Evolutionary conservation across 2,888 invertebrate genomes (phyloP), one percentile per base, ranked within the genome.

Genomic region (Ormyrus nitidulus): DNA sequence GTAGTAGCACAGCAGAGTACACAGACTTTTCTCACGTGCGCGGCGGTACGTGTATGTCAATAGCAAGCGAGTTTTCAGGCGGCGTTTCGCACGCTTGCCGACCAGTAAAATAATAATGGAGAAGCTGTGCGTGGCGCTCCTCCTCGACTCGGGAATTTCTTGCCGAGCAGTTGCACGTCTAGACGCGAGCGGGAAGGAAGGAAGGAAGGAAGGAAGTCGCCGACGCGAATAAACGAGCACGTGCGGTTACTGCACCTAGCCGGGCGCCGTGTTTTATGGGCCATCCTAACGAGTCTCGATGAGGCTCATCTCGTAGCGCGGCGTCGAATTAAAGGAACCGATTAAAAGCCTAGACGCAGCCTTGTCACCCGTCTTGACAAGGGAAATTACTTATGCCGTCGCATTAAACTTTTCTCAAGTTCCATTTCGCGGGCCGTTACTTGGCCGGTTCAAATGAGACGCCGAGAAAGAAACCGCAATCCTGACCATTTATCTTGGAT

Each of bases 31-130:
- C 84, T 84, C 85, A 84, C 86, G 87, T 87, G 85, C 85, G 69
- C 48, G 69, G 69, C 48, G 69, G 82, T 84, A 87, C 87, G 87
- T 87, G 87, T 86, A 84, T 83, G 86, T 86, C 86, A 85, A 73
- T 77, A 71, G 70, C 68, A 83, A 85, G 84, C 84, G 59, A n/a
- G 13, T 46, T 49, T 54, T 51, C 58, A 53, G 46, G 11, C 34
- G 34, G 34, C 54, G 65, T 65, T 8, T 53, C 68, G 34, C 51
- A 44, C 48, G 46, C 44, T 4, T 34, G 10, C n/a, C 66, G 49
- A 84, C 84, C 86, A 84, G 84, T 87, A 84, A 87, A 87, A 88
- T 88, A 88, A 87, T 88, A 88, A 87, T 85, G 86, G 85, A 78
- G 80, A 74, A 82, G 72, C 79, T 34, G 72, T 81, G 75, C 76